Evolutionary conservation across 2,888 invertebrate genomes (phyloP), one percentile per base, ranked within the genome.

Genomic region (Acanthosepion esculentum): DNA sequence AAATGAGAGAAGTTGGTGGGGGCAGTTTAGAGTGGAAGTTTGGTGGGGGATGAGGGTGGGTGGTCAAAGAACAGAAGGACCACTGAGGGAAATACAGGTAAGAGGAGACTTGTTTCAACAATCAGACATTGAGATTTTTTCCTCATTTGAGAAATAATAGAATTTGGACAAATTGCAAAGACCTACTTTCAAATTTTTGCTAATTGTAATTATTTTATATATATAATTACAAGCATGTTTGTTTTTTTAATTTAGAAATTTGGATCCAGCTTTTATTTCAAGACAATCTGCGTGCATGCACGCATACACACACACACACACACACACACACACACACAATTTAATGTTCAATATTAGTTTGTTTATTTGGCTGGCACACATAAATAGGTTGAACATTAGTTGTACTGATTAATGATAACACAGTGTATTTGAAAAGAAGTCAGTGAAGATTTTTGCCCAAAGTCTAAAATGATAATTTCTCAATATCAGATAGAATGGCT

Each of bases 81-180:
- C 48, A 92, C 20, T 10, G 92, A 33, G 26, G 92, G 23, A n/a
- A 18, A 29, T 23, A 48, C 48, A 29, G 1, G 92, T n/a, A n/a
- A n/a, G n/a, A n/a, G n/a, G n/a, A n/a, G n/a, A n/a, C n/a, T n/a
- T n/a, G n/a, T 48, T 23, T 48, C 26, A 92, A 48, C 92, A 92
- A 10, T 23, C 50, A 29, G 48, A 50, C 78, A 15, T 78, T 59
- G 59, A 59, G 59, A 59, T 59, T 59, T n/a, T 33, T 33, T 12
- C 33, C 18, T 78, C n/a, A 12, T 78, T n/a, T 78, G 15, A n/a
- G 78, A 78, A 78, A 78, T 78, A n/a, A 78, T n/a, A 0, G n/a
- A 78, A n/a, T 78, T 78, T n/a, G 78, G 78, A 78, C 78, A 78
- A 78, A 78, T 78, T n/a, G n/a, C 78, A 33, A 78, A 78, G 78